Evolutionary conservation across 2,797 vertebrate species (phyloP).

Genomic region (Sylvilagus floridanus): DNA sequence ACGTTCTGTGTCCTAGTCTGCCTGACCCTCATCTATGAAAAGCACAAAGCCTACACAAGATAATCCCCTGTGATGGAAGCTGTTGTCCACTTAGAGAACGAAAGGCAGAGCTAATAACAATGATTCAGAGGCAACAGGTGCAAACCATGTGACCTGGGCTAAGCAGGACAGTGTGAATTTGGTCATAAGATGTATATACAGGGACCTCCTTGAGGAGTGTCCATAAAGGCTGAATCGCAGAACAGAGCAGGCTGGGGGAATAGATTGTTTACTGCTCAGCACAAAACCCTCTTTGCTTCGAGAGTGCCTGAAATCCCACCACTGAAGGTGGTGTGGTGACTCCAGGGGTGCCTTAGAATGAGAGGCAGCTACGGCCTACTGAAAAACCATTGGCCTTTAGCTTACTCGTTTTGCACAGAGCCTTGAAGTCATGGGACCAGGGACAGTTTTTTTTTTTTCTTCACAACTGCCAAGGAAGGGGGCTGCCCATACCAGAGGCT

Average conservation of each 20-base stretch:
- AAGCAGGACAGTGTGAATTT: background rate
- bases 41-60: background rate
- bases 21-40: background rate
- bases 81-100: background rate
- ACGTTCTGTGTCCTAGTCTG: background rate
- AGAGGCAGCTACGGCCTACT: background rate
- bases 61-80: background rate
- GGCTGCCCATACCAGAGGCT: background rate
- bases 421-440: background rate
- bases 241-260: background rate
- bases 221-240: background rate
- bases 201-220: background rate
- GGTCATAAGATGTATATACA: accelerated
- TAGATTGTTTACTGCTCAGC: background rate
- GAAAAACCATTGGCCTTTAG: background rate
- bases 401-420: background rate
- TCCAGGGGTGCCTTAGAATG: background rate
- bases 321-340: background rate
- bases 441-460: background rate
- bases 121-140: background rate
- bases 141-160: background rate
- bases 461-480: background rate
- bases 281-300: accelerated
- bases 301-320: background rate
- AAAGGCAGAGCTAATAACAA: background rate